Evolutionary conservation across 2,113 vertebrate genomes (phyloP), one percentile per base, ranked within the genome.

Genomic region (Mus spicilegus): DNA sequence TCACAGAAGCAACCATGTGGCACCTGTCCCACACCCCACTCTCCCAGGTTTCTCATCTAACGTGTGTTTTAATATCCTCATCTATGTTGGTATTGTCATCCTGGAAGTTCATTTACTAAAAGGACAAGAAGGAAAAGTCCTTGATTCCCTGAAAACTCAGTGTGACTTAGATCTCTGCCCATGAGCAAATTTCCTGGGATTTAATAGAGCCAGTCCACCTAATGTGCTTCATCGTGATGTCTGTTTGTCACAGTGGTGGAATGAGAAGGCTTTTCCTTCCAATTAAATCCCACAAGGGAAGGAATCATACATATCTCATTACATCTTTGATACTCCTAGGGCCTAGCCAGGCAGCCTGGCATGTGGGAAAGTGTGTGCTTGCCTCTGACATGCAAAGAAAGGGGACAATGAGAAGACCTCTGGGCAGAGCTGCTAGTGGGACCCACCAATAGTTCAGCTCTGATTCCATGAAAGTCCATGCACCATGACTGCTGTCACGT

Each of bases 61-160:
- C 4, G 8, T 42, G 12, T 16, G 56, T 58, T 28, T n/a, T 42
- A 72, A 14, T 30, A 63, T 1, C 20, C 16, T 86, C 39, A 33
- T 92, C 81, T 89, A 26, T 51, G 42, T 72, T 54, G 17, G 26
- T 76, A 73, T 33, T 72, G 7, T 67, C 75, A 28, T 90, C 89
- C 89, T 24, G 46, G 39, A 87, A 92, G 73, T 51, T 95, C 28
- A 30, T 58, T 88, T 42, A 30, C 19, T 24, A 87, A 30, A 89
- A 88, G 54, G 7, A 54, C 33, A 70, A 11, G 63, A 49, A 17
- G 61, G 3, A 73, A 30, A 77, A 26, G 4, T 56, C 51, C 42
- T 95, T 49, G 7, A 54, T 33, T 87, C 56, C 46, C 54, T 87
- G 58, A 42, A 80, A 54, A 56, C 16, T 80, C 28, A 16, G 3